Evolutionary conservation across 2,113 vertebrate genomes (phyloP).

Genomic region (Xenus cinereus): DNA sequence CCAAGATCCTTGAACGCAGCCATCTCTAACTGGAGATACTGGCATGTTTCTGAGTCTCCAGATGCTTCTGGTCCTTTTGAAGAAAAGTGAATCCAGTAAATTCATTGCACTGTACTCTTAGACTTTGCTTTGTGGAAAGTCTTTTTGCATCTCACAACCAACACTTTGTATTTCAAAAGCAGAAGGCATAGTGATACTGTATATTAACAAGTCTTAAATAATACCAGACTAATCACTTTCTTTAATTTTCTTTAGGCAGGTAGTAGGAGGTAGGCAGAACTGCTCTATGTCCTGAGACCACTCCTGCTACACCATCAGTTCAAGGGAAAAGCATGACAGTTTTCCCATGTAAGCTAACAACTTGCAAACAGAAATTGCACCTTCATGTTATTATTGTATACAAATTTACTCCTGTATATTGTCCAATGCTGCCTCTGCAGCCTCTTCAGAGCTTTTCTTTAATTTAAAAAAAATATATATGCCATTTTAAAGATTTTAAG

Average conservation of each 20-base stretch:
- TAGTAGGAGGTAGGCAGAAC: background rate
- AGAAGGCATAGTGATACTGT: background rate
- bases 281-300: background rate
- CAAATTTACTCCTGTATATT: background rate
- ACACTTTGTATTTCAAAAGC: background rate
- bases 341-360: background rate
- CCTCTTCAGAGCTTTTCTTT: background rate
- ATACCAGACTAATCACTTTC: background rate
- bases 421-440: background rate
- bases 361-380: background rate
- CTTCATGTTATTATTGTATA: background rate
- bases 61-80: background rate
- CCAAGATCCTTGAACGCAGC: background rate
- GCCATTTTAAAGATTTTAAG: background rate
- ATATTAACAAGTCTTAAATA: background rate
- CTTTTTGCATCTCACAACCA: background rate
- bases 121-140: background rate
- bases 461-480: background rate
- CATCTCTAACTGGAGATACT: background rate
- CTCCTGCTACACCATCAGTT: background rate
- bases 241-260: background rate
- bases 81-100: background rate
- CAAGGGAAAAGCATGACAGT: background rate
- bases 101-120: background rate
- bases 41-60: background rate